These are phyloP conservation scores for Loriculus beryllinus DNA, from an alignment of 2,797 vertebrate genomes.

Conservation along the genomic window DNA sequence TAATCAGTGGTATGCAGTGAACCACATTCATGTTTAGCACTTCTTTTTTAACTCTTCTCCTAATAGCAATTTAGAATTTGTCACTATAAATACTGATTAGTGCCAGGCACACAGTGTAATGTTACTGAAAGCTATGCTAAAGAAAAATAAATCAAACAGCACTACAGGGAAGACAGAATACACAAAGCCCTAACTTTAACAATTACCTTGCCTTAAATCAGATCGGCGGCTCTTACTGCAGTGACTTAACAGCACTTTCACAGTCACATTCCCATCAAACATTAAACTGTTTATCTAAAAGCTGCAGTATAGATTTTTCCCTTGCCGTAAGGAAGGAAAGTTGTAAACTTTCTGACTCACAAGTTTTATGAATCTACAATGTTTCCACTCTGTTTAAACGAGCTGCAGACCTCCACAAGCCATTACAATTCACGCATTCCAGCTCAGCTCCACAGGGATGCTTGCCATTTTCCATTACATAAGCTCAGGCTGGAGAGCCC, in stretches of 20 bases:
- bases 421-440: neutral
- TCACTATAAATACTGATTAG: neutral
- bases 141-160: neutral
- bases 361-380: conserved; percentile 17
- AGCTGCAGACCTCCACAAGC: conserved; percentile 44
- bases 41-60: neutral
- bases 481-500: neutral
- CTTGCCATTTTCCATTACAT: conserved; percentile 56
- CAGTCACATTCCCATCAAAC: neutral
- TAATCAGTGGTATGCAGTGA: neutral
- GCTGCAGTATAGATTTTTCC: neutral
- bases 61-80: neutral
- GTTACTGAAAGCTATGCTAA: neutral
- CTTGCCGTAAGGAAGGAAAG: neutral
- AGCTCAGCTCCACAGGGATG: neutral
- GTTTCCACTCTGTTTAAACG: conserved; percentile 13
- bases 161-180: neutral
- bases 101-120: neutral
- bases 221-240: neutral
- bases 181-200: neutral
- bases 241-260: neutral
- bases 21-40: neutral
- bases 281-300: conserved; percentile 2
- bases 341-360: conserved; percentile 34
- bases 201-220: neutral